phyloP scores from a whole-genome alignment of 1,140 invertebrate species.

The Bombus affinis region DNA sequence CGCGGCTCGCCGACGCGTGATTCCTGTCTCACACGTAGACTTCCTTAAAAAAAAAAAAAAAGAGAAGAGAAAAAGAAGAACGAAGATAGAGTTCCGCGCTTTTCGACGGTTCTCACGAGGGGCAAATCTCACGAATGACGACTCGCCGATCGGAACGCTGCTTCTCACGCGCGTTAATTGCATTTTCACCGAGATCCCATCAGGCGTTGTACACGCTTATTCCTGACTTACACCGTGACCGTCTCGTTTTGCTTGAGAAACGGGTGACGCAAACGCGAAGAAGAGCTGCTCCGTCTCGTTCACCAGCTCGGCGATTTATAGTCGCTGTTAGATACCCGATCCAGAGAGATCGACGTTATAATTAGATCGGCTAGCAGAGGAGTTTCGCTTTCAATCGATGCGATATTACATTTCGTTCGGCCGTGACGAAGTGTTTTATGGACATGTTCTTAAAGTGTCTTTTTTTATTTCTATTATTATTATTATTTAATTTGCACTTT shows the following conservation, averaged over 20 bases:
- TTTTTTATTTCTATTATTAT: no score
- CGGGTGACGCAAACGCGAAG: no score
- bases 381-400: background rate
- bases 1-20: slow-evolving; percentile 39
- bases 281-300: no score
- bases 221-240: background rate
- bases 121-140: slow-evolving; percentile 4
- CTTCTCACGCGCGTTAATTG: slow-evolving; percentile 23
- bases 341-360: background rate
- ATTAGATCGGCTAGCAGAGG: background rate
- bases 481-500: no score
- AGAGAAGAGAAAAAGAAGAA: background rate
- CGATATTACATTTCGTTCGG: background rate
- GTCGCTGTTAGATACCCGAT: background rate
- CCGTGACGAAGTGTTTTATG: background rate
- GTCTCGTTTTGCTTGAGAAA: no score
- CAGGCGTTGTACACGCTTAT: background rate
- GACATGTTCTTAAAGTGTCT: no score
- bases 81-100: slow-evolving; percentile 14
- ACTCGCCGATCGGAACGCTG: background rate
- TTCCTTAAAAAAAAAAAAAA: background rate
- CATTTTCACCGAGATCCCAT: background rate
- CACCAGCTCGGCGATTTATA: no score
- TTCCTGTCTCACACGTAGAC: slow-evolving; percentile 48
- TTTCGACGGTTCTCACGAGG: slow-evolving; percentile 21